These are phyloP conservation scores for Rhadinocentrus ornatus DNA, from an alignment of 2,797 vertebrate species.

Conservation along the genomic window DNA sequence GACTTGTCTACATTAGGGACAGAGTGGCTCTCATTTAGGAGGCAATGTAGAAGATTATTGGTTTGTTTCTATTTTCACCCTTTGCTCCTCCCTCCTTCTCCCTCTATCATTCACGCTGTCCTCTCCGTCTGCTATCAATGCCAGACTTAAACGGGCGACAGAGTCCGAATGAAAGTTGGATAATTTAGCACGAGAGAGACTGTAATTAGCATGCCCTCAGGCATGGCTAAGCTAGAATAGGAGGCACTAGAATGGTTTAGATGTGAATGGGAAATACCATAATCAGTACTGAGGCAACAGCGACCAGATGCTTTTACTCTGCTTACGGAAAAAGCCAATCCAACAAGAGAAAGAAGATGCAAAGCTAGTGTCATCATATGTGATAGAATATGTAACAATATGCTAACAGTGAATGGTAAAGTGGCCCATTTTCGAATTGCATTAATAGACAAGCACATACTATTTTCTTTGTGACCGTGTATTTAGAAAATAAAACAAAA, in stretches of 20 bases:
- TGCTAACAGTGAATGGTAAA: constrained; percentile 29
- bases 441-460: neutral
- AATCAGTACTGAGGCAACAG: constrained; percentile 60
- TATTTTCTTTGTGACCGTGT: neutral
- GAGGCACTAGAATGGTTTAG: constrained; percentile 66
- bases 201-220: constrained; percentile 97
- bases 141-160: constrained; percentile 88
- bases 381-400: constrained; percentile 66
- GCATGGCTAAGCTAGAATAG: constrained; percentile 81
- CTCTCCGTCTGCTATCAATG: constrained; percentile 79
- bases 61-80: constrained; percentile 90
- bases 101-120: constrained; percentile 54
- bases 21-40: constrained; percentile 86
- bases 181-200: constrained; percentile 94
- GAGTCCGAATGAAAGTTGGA: constrained; percentile 95
- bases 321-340: constrained; percentile 84
- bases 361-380: constrained; percentile 78
- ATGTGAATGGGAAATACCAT: constrained; percentile 62
- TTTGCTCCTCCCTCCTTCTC: constrained; percentile 63
- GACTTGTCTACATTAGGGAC: constrained; percentile 84
- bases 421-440: constrained; percentile 8
- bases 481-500: constrained; percentile 11
- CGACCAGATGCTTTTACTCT: constrained; percentile 65
- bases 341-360: constrained; percentile 67
- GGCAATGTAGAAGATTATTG: constrained; percentile 89